Percentiles rank a stretch among this genome's conserved stretches.
phyloP scores from a whole-genome alignment of 2,113 vertebrate species.

The Pithys albifrons region DNA sequence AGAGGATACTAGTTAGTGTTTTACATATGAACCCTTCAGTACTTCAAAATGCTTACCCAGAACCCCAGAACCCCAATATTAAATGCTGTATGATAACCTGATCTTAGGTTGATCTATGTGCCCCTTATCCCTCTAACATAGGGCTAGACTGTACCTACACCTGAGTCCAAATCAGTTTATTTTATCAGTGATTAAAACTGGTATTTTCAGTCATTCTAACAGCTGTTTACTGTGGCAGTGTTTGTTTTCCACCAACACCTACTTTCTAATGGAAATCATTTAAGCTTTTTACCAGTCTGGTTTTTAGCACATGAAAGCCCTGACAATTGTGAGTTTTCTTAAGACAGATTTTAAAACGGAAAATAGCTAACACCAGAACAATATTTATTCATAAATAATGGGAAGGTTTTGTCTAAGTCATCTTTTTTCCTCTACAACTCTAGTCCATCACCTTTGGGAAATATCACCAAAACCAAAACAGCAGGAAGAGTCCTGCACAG shows the following conservation, averaged over 20 bases:
- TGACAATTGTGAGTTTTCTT: background rate
- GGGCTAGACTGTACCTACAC: background rate
- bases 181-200: background rate
- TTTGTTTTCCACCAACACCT: background rate
- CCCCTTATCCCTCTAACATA: background rate
- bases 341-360: background rate
- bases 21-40: background rate
- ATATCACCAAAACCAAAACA: background rate
- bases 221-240: background rate
- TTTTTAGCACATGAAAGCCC: background rate
- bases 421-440: background rate
- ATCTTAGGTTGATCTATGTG: background rate
- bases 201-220: background rate
- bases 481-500: background rate
- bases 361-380: background rate
- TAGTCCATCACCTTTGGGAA: background rate
- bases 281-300: background rate
- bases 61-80: fast-evolving
- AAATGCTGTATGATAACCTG: background rate
- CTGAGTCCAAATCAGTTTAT: background rate
- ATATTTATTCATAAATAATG: background rate
- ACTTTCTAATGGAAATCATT: background rate
- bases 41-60: background rate
- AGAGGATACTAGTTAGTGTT: background rate
- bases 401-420: background rate